These are phyloP conservation scores for Octomys mimax DNA, from an alignment of 2,797 vertebrate genomes.

Conservation along the genomic window DNA sequence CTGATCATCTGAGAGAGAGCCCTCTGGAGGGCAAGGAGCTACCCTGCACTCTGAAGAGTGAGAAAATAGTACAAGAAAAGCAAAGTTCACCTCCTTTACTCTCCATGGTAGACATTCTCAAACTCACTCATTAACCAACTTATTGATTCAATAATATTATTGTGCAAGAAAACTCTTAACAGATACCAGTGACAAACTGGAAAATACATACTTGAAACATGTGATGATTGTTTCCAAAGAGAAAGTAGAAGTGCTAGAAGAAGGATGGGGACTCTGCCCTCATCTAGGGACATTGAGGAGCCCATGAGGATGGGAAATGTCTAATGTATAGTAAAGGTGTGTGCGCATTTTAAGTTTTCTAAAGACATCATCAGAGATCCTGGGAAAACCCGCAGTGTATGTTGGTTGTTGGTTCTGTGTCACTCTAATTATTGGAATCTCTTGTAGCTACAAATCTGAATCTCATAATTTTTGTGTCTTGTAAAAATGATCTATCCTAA, in stretches of 20 bases:
- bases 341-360: neutral
- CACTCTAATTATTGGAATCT: neutral
- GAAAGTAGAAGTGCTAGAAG: neutral
- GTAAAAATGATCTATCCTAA: neutral
- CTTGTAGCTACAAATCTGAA: neutral
- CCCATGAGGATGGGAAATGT: neutral
- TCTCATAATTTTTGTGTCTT: neutral
- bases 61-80: neutral
- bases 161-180: neutral
- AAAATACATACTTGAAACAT: neutral
- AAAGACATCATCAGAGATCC: neutral
- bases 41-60: neutral
- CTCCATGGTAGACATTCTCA: neutral
- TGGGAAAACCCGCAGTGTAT: neutral
- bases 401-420: neutral
- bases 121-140: neutral
- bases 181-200: neutral
- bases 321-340: neutral
- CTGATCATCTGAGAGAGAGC: neutral
- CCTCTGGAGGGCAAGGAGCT: neutral
- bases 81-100: accelerated
- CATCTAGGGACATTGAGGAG: neutral
- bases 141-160: neutral
- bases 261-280: neutral
- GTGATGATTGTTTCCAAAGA: neutral